Base-by-base conservation (phyloP, 2,888 invertebrate genomes). In the Notodonta ziczac region DNA sequence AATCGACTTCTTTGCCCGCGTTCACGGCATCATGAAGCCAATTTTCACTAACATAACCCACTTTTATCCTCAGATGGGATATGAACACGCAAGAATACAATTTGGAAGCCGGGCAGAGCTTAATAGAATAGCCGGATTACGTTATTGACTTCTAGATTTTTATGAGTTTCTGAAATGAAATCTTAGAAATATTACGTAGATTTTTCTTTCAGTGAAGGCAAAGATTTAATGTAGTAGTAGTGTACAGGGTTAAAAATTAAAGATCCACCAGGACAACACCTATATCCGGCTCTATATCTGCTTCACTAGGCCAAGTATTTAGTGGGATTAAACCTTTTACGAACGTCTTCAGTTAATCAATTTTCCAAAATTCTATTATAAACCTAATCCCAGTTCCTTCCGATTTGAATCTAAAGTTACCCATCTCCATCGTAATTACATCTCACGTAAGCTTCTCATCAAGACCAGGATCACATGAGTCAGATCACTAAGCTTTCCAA, bases 61-160 rank as follows among this genome's bases (percentile, higher is more conserved):
- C 32, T 55, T 52, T 52, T 52, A 24, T 52, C 8, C 13, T 10
- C 57, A 32, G 59, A 59, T 61, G 16, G 63, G 14, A 54, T 9
- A 48, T 14, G 32, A 64, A 67, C 75, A 72, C 70, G 75, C 72
- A 53, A 73, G 46, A 48, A 39, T 58, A 44, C 55, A 54, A 67
- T 74, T 72, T 72, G 57, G 61, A 2, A 39, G 14, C 58, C 58
- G 62, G 55, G 60, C 50, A 55, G 9, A 14, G 44, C 56, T 61
- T 58, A 67, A 65, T 66, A 55, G 59, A 63, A 69, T 65, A 6
- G 51, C 59, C 57, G 61, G 66, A 65, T 61, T 65, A 65, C 61
- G 54, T 55, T 57, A 55, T 57, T 48, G 32, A 40, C 42, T 66
- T 32, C 57, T 53, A 13, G 13, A 53, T 53, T 32, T n/a, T 16